Percentiles rank a stretch among this genome's conserved stretches.
phyloP scores from a whole-genome alignment of 2,888 invertebrate genomes.

The Hydroisotoma schaefferi region DNA sequence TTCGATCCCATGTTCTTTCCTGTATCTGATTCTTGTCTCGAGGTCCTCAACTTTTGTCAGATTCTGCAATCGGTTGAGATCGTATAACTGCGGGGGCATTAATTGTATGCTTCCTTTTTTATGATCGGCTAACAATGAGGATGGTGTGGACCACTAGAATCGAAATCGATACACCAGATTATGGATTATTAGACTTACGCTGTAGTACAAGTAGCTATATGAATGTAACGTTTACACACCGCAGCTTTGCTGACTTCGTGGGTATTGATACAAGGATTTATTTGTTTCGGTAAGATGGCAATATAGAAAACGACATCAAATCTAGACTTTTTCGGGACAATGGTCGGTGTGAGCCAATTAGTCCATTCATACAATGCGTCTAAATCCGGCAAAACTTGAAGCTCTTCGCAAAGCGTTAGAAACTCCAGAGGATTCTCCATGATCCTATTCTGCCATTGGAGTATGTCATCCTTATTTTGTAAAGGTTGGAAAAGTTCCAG shows the following conservation, averaged over 20 bases:
- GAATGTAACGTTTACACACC: constrained; percentile 51
- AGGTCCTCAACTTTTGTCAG: constrained; percentile 60
- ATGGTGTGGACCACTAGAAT: constrained; percentile 65
- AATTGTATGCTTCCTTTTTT: constrained; percentile 55
- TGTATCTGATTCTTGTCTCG: constrained; percentile 59
- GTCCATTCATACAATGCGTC: constrained; percentile 77
- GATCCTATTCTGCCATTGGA: constrained; percentile 65
- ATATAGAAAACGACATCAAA: constrained; percentile 73
- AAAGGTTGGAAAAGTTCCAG: too few relatives aligned
- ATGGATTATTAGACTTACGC: too few relatives aligned
- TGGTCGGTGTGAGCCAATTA: constrained; percentile 72
- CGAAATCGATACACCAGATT: background rate
- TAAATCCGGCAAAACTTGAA: constrained; percentile 72
- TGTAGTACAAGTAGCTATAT: background rate
- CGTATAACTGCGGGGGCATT: constrained; percentile 75
- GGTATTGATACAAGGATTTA: constrained; percentile 56
- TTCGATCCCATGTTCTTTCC: constrained; percentile 59
- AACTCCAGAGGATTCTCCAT: constrained; percentile 64
- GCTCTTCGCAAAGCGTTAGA: constrained; percentile 64
- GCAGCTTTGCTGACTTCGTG: constrained; percentile 61
- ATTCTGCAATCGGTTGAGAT: constrained; percentile 62
- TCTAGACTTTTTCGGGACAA: constrained; percentile 53
- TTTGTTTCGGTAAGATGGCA: constrained; percentile 59
- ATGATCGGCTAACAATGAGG: constrained; percentile 55
- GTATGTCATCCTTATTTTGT: constrained; percentile 58